Conservation (phyloP, 2,113 vertebrate genomes). For the Himantopus leucocephalus region DNA sequence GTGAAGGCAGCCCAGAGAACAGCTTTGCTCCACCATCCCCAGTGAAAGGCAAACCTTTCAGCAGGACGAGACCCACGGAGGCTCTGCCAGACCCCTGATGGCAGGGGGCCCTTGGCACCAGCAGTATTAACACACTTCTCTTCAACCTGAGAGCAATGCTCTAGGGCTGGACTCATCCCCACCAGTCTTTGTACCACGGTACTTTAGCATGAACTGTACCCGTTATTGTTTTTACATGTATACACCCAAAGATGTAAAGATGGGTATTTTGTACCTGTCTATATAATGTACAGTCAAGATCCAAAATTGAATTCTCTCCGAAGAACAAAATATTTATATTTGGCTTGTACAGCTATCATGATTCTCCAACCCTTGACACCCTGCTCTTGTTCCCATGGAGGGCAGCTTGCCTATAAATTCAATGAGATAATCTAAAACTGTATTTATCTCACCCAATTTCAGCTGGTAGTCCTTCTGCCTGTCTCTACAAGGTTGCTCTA, state of each 20-base stretch:
- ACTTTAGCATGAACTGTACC: background rate
- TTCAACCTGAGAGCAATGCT: background rate
- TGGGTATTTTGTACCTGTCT: background rate
- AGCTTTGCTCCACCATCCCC: background rate
- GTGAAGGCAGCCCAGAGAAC: background rate
- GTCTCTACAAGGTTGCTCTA: background rate
- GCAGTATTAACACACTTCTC: background rate
- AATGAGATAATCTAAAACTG: constrained; percentile 30
- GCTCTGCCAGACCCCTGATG: background rate
- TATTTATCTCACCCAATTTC: constrained; percentile 31
- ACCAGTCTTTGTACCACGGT: background rate
- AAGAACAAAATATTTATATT: constrained; percentile 25
- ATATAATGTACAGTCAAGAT: background rate
- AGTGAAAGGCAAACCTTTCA: background rate
- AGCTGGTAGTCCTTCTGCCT: constrained; percentile 12
- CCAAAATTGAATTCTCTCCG: background rate
- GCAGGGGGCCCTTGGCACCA: background rate
- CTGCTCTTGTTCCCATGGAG: background rate
- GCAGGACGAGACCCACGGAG: background rate
- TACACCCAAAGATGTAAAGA: background rate
- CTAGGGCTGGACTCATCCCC: background rate
- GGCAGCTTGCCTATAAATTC: constrained; percentile 50
- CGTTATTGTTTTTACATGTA: background rate
- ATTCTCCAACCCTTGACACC: constrained; percentile 9
- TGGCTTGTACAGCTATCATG: background rate